phyloP scores from a whole-genome alignment of 2,113 vertebrate species.

The Echinops telfairi region DNA sequence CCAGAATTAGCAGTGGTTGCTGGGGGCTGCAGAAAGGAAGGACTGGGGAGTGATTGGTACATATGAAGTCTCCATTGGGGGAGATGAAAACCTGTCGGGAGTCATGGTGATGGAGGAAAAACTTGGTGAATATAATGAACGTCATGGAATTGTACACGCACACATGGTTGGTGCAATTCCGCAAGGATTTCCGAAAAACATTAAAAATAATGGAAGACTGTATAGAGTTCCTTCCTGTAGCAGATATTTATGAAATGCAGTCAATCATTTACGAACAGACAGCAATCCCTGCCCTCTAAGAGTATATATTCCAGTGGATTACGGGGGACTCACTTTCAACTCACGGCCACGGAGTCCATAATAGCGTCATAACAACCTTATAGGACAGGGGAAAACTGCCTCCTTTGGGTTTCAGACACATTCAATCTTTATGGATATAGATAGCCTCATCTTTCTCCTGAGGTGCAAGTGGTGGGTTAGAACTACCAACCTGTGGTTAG shows the following conservation, averaged over 20 bases:
- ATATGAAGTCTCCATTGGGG: neutral
- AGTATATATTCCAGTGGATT: conserved; percentile 47
- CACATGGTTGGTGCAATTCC: conserved; percentile 1
- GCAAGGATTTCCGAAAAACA: neutral
- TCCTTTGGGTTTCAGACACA: too few relatives aligned
- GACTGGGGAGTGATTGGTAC: neutral
- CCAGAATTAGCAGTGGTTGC: neutral
- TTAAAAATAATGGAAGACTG: too few relatives aligned
- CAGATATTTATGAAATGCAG: conserved; percentile 35
- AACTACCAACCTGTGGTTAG: too few relatives aligned
- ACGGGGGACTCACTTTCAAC: too few relatives aligned
- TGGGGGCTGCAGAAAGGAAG: neutral
- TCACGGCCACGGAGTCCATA: too few relatives aligned
- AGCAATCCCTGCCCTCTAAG: conserved; percentile 32
- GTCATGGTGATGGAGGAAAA: neutral
- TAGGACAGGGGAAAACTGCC: too few relatives aligned
- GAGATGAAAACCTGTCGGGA: neutral
- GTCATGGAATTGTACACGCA: neutral
- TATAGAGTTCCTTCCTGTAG: neutral
- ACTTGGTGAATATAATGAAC: neutral
- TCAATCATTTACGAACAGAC: conserved; percentile 26
- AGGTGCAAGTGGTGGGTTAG: too few relatives aligned
- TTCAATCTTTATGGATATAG: too few relatives aligned
- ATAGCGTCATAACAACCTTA: too few relatives aligned
- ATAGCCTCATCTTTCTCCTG: too few relatives aligned